A percentile compares a stretch with the other conserved stretches of the same genome.
Conservation (phyloP, 2,113 vertebrate genomes). For the Theristicus caerulescens region DNA sequence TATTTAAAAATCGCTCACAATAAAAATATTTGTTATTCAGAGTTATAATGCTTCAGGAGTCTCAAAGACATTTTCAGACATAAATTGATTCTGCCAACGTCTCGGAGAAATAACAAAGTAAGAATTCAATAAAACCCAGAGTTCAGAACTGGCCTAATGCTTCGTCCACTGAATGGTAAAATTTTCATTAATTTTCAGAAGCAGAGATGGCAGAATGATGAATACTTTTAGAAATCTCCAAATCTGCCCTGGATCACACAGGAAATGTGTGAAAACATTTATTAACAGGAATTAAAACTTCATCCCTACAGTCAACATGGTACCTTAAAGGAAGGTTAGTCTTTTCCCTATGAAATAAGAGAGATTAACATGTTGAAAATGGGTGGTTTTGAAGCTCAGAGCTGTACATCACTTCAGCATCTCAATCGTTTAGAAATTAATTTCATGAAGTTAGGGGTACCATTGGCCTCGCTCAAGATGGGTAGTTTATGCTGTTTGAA, state of each 20-base stretch:
- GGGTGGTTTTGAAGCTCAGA: neutral
- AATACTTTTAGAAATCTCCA: neutral
- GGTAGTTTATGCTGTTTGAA: neutral
- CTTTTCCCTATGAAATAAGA: neutral
- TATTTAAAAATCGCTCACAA: neutral
- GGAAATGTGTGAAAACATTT: slow-evolving; percentile 16
- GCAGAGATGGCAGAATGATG: slow-evolving; percentile 15
- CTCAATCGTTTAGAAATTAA: accelerated
- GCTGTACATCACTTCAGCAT: neutral
- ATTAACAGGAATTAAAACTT: slow-evolving; percentile 40
- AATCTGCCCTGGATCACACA: neutral
- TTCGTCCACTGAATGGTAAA: slow-evolving; percentile 10
- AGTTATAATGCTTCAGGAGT: neutral
- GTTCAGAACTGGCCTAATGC: neutral
- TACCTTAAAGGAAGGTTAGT: neutral
- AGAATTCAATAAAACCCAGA: slow-evolving; percentile 18
- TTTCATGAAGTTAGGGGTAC: neutral
- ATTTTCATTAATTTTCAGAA: slow-evolving; percentile 36
- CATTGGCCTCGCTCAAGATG: neutral
- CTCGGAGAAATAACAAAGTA: slow-evolving; percentile 11
- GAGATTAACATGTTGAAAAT: neutral
- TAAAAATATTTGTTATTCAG: slow-evolving; percentile 20
- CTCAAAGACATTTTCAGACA: neutral
- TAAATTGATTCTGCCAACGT: slow-evolving; percentile 10
- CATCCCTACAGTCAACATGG: neutral